phyloP scores from a whole-genome alignment of 2,113 vertebrate species.

The Phylloscopus trochilus region DNA sequence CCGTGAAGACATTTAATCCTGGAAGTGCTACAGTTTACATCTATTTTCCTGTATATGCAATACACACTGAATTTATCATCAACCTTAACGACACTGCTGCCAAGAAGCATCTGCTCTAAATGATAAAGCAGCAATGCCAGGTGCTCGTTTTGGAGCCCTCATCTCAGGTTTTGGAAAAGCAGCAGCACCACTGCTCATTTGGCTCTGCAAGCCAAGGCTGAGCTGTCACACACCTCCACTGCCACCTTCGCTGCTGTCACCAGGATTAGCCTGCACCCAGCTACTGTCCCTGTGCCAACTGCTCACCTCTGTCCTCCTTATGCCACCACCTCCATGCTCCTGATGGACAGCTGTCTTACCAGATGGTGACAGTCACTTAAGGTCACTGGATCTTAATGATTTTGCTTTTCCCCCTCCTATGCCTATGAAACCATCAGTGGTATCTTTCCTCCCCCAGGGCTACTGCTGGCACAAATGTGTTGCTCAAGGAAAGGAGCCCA shows the following conservation, averaged over 20 bases:
- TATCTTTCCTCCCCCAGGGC: accelerated
- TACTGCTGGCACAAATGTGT: neutral
- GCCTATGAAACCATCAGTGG: neutral
- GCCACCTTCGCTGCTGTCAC: neutral
- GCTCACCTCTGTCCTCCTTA: neutral
- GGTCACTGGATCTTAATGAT: neutral
- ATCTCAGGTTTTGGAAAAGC: neutral
- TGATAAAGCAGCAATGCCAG: neutral
- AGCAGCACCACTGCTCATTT: neutral
- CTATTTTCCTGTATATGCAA: neutral
- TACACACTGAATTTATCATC: neutral
- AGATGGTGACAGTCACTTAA: neutral
- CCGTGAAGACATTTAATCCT: neutral
- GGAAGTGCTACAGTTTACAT: neutral
- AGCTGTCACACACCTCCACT: accelerated
- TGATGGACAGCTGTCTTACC: neutral
- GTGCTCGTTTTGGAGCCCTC: neutral
- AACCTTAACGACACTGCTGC: neutral
- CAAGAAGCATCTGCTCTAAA: neutral
- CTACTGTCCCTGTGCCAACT: neutral
- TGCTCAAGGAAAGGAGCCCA: neutral
- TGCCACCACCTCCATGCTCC: neutral
- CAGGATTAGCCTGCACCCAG: neutral
- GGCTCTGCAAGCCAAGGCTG: neutral
- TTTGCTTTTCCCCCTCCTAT: neutral